Conservation (phyloP, 2,113 vertebrate species). For the Bos indicus region DNA sequence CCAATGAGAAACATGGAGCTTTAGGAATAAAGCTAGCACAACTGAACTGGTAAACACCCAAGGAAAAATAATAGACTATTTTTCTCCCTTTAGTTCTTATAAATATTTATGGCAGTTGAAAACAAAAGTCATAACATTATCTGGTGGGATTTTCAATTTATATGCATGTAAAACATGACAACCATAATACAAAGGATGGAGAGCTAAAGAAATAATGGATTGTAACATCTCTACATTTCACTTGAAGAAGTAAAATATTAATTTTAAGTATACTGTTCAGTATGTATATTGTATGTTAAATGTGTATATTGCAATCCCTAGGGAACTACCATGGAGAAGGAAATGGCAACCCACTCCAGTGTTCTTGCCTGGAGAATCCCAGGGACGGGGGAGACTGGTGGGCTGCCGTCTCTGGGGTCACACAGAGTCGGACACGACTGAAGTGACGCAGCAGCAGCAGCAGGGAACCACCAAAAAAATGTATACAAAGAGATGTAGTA, state of each 20-base stretch:
- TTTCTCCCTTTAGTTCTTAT: neutral
- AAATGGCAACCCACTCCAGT: too few species aligned
- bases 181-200: neutral
- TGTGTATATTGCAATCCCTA: neutral
- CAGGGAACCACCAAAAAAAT: neutral
- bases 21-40: neutral
- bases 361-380: too few species aligned
- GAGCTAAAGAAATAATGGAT: neutral
- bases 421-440: too few species aligned
- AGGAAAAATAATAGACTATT: neutral
- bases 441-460: too few species aligned
- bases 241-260: neutral
- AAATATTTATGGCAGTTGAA: neutral
- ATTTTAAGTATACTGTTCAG: neutral
- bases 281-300: neutral
- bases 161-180: neutral
- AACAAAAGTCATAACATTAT: neutral
- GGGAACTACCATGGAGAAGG: neutral
- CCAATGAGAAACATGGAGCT: neutral
- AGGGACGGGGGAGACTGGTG: too few species aligned
- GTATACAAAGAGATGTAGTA: neutral
- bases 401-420: too few species aligned
- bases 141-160: neutral
- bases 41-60: neutral
- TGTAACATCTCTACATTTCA: neutral